Percentiles rank a stretch among this genome's conserved stretches.
These are phyloP conservation scores for Tachina grossa DNA, from an alignment of 2,888 invertebrate genomes.

Conservation along the genomic window DNA sequence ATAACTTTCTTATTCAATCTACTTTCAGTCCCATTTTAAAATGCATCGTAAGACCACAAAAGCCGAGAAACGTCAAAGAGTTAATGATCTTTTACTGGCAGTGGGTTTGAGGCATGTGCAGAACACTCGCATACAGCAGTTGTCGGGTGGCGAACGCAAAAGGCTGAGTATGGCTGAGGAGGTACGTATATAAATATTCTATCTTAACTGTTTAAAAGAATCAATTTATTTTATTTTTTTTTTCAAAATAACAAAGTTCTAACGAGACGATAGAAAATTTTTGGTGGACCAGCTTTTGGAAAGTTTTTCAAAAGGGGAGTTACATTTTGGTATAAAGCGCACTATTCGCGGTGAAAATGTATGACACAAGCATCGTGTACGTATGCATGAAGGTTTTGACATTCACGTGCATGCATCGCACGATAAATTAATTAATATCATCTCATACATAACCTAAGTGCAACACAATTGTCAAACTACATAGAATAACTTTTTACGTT, in stretches of 20 bases:
- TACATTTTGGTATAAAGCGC: no score
- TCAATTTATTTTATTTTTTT: no score
- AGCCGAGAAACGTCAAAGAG: conserved; percentile 78
- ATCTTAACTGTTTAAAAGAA: no score
- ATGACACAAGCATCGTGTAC: no score
- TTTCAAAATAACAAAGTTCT: no score
- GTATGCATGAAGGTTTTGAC: no score
- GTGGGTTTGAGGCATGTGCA: conserved; percentile 89
- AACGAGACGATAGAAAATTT: not conserved
- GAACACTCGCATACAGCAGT: conserved; percentile 88
- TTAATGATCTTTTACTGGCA: conserved; percentile 82
- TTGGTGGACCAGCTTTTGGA: not conserved
- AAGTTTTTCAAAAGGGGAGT: not conserved
- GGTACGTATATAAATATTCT: conserved; percentile 82
- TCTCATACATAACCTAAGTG: no score
- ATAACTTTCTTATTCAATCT: not conserved
- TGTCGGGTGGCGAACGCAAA: conserved; percentile 96
- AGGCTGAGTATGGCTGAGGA: conserved; percentile 94
- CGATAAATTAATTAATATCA: no score
- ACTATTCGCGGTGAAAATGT: no score
- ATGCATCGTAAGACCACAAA: conserved; percentile 86
- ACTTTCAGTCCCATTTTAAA: conserved; percentile 88
- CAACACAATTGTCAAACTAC: no score
- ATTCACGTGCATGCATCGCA: no score
- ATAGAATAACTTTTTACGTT: no score